Base-by-base conservation (phyloP, 2,888 invertebrate genomes). In the Onthophagus sagittarius region DNA sequence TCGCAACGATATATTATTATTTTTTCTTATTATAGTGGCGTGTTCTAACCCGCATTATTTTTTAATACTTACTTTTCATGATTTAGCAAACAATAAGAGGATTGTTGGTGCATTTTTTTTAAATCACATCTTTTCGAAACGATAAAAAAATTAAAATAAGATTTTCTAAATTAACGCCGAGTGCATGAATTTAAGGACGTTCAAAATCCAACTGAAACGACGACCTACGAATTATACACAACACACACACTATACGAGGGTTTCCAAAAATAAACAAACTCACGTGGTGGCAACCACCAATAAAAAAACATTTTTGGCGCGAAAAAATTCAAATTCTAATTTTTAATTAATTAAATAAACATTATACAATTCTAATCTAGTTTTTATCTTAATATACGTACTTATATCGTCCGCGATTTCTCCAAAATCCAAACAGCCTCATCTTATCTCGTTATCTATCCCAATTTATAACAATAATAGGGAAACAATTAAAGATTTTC, bases 221-320 rank as follows among this genome's bases (percentile, higher is more conserved):
- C 74, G 74, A 74, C 72, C 72, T 74, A 74, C 7, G 70, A 72
- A 65, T 72, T 72, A 71, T 63, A 72, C 62, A 72, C 74, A 69
- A 53, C 11, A 53, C 39, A 11, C 39, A 53, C 39, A 53, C 39
- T 53, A 53, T 53, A 53, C 9, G 7, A 11, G 69, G 62, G 70
- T 32, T n/a, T 74, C 74, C 74, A 74, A 74, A 74, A 74, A 74
- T 74, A 74, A 74, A 74, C 72, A 74, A 74, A 74, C 74, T 70
- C 39, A 53, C 39, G 39, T 11, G 39, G 39, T 53, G 9, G 2
- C 39, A 53, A 11, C 39, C 39, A 11, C 39, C 39, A 53, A 53
- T 53, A 53, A 53, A 53, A 53, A 53, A 7, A 23, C n/a, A 23
- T 23, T 23, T 7, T 53, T 53, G 39, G 39, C 39, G 39, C 39